Conservation (phyloP, 2,797 vertebrate genomes). For the Scolopax bukidnonensis region DNA sequence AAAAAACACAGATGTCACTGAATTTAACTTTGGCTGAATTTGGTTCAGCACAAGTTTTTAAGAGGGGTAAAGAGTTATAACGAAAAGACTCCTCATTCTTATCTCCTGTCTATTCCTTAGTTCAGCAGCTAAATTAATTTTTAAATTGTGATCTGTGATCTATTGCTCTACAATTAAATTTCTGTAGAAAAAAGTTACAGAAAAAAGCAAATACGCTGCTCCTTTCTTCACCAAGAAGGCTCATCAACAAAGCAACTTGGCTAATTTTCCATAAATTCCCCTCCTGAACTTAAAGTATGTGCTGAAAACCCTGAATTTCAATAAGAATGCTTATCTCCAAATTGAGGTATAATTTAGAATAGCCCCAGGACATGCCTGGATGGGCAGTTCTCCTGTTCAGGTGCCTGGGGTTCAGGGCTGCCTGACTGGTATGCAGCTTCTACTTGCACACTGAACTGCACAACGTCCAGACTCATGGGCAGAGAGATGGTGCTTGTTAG, state of each 20-base stretch:
- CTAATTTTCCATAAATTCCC: slow-evolving; percentile 46
- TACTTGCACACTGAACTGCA: rapidly evolving
- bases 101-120: background rate
- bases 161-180: background rate
- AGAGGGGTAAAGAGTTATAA: background rate
- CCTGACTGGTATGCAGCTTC: background rate
- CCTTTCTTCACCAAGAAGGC: slow-evolving; percentile 43
- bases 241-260: slow-evolving; percentile 30
- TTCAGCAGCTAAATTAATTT: background rate
- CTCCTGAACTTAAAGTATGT: background rate
- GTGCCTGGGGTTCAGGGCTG: background rate
- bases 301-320: background rate
- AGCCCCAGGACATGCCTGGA: slow-evolving; percentile 13
- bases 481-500: background rate
- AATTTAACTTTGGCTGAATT: background rate
- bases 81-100: background rate
- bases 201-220: background rate
- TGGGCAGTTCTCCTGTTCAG: slow-evolving; percentile 35
- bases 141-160: background rate
- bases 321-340: background rate
- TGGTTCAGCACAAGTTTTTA: background rate
- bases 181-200: background rate
- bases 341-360: background rate
- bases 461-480: background rate
- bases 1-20: background rate